These are phyloP conservation scores for Oopsacas minuta DNA, from an alignment of 37 sponge, comb jelly and placozoan genomes.

Conservation along the genomic window DNA sequence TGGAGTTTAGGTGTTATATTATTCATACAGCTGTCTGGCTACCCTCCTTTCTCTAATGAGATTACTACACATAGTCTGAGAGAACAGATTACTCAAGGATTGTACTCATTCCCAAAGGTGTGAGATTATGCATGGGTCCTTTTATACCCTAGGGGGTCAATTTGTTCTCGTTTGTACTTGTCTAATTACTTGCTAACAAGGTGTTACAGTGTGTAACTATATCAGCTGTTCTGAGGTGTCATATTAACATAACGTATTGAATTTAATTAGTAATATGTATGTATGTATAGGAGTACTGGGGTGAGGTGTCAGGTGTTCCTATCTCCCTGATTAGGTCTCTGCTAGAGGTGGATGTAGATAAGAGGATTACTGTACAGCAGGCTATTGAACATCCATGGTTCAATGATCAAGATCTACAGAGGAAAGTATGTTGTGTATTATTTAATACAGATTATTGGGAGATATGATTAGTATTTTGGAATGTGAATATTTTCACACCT, in stretches of 20 bases:
- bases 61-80: slow-evolving; percentile 48
- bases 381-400: slow-evolving; percentile 68
- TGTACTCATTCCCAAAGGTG: slow-evolving; percentile 56
- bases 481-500: no score
- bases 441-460: no score
- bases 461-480: no score
- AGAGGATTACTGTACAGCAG: slow-evolving; percentile 32
- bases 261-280: neutral
- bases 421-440: neutral
- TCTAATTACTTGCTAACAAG: no score
- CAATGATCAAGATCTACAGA: neutral
- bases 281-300: slow-evolving; percentile 41
- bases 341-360: slow-evolving; percentile 51
- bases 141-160: no score
- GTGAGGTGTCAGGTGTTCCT: slow-evolving; percentile 44
- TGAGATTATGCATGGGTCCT: neutral
- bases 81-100: slow-evolving; percentile 66
- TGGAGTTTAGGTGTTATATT: slow-evolving; percentile 89
- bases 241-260: no score
- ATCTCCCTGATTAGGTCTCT: slow-evolving; percentile 55
- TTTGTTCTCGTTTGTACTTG: no score
- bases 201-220: no score
- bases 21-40: slow-evolving; percentile 64
- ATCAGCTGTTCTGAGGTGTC: no score
- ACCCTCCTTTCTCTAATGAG: slow-evolving; percentile 86